A percentile compares a stretch with the other conserved stretches of the same genome.
Conservation (phyloP, 1,140 invertebrate species). For the Drosophila rhopaloa region DNA sequence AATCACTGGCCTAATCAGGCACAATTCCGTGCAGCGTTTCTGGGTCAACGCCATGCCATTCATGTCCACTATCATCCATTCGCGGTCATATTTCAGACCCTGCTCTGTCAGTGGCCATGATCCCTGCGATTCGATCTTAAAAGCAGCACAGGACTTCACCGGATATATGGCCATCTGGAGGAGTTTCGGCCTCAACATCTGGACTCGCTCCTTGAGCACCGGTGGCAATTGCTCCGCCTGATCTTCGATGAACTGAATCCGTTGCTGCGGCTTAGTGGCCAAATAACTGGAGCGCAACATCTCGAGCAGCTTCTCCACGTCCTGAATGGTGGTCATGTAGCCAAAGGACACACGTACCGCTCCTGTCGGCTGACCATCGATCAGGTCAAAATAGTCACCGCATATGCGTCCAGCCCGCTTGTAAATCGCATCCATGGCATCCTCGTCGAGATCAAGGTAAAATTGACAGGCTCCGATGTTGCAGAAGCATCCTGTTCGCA, state of each 20-base stretch:
- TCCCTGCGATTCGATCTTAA: conserved; percentile 86
- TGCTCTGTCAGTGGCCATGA: conserved; percentile 90
- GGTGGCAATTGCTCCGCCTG: conserved; percentile 48
- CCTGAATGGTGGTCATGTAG: conserved; percentile 92
- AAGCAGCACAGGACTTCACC: conserved; percentile 96
- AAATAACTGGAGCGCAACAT: conserved; percentile 89
- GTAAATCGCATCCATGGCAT: conserved; percentile 91
- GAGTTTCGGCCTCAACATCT: conserved; percentile 68
- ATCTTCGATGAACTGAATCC: conserved; percentile 56
- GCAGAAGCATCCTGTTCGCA: conserved; percentile 98
- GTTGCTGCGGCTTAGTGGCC: conserved; percentile 25
- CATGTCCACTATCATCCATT: conserved; percentile 95
- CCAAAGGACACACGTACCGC: conserved; percentile 97
- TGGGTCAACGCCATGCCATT: conserved; percentile 94
- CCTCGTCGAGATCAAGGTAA: conserved; percentile 89
- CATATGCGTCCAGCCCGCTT: conserved; percentile 94
- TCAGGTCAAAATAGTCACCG: conserved; percentile 94
- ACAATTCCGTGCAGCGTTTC: conserved; percentile 92
- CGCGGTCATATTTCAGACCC: conserved; percentile 94
- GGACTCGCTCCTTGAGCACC: conserved; percentile 50
- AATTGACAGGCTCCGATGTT: conserved; percentile 97
- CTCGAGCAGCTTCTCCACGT: conserved; percentile 90
- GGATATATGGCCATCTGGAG: conserved; percentile 94
- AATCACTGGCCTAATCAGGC: conserved; percentile 90
- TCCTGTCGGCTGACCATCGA: conserved; percentile 96